These are phyloP conservation scores for Tetragnatha montana DNA, from an alignment of 2,888 invertebrate species.

Conservation along the genomic window DNA sequence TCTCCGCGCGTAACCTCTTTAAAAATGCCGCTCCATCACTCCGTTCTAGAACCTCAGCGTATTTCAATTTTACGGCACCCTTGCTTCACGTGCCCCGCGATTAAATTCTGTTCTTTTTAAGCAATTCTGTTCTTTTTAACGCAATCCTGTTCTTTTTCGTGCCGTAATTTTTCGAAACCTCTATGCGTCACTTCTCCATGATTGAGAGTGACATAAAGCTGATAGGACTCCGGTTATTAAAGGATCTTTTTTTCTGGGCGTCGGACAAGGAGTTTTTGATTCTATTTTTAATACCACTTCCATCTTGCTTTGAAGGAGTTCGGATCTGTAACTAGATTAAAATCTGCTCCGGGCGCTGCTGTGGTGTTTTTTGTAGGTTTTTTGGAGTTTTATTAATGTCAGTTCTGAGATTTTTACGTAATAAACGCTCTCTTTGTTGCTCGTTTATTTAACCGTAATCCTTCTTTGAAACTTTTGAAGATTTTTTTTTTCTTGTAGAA, in stretches of 20 bases:
- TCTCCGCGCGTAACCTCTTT: background rate
- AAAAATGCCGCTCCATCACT: slow-evolving; percentile 16
- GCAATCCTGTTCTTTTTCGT: background rate
- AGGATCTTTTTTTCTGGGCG: background rate
- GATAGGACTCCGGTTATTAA: background rate
- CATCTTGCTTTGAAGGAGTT: background rate
- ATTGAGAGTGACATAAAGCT: slow-evolving; percentile 21
- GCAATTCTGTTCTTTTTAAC: too few relatives aligned
- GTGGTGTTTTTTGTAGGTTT: background rate
- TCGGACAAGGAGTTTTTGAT: background rate
- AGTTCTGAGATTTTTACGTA: background rate
- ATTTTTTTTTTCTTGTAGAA: background rate
- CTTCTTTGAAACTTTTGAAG: background rate
- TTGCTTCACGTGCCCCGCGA: background rate
- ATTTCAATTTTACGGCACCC: slow-evolving; percentile 17
- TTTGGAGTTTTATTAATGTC: background rate
- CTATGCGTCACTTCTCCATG: background rate
- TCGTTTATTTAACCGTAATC: background rate
- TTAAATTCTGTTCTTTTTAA: slow-evolving; percentile 8
- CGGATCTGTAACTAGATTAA: slow-evolving; percentile 14
- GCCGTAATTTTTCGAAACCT: background rate
- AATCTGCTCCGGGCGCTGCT: background rate
- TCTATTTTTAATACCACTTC: slow-evolving; percentile 4
- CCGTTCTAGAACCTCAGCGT: background rate
- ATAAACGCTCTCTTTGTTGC: background rate